Evolutionary conservation across 2,888 invertebrate genomes (phyloP).

Genomic region (Nomada ferruginata): DNA sequence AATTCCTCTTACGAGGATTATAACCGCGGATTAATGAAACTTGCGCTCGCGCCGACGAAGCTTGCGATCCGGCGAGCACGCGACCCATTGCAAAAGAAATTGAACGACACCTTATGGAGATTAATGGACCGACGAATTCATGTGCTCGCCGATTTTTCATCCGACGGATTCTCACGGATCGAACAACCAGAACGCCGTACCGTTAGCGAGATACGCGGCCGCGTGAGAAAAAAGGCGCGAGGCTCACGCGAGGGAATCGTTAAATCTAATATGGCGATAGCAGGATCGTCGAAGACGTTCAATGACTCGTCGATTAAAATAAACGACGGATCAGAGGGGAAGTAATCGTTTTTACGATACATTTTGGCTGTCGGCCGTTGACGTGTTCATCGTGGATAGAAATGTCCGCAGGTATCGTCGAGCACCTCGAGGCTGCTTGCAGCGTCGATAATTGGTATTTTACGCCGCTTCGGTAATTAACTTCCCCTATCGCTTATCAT

Average conservation of each 20-base stretch:
- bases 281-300: background rate
- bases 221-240: constrained; percentile 57
- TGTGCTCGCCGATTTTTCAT: constrained; percentile 4
- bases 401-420: constrained; percentile 25
- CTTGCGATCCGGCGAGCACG: background rate
- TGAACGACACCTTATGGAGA: background rate
- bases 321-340: constrained; percentile 6
- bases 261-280: constrained; percentile 44
- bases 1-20: background rate
- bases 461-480: constrained; percentile 50
- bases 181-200: constrained; percentile 56
- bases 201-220: constrained; percentile 53
- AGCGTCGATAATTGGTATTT: constrained; percentile 41
- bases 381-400: constrained; percentile 34
- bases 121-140: constrained; percentile 1
- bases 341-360: constrained; percentile 45
- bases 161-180: constrained; percentile 55
- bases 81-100: background rate
- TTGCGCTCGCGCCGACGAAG: background rate
- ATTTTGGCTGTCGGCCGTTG: constrained; percentile 30
- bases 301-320: constrained; percentile 19
- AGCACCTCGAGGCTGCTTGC: background rate
- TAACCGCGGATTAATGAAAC: background rate
- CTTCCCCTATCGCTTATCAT: constrained; percentile 12
- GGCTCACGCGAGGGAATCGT: constrained; percentile 46